phyloP scores from a whole-genome alignment of 2,888 invertebrate species.

The Lamellibrachia satsuma region DNA sequence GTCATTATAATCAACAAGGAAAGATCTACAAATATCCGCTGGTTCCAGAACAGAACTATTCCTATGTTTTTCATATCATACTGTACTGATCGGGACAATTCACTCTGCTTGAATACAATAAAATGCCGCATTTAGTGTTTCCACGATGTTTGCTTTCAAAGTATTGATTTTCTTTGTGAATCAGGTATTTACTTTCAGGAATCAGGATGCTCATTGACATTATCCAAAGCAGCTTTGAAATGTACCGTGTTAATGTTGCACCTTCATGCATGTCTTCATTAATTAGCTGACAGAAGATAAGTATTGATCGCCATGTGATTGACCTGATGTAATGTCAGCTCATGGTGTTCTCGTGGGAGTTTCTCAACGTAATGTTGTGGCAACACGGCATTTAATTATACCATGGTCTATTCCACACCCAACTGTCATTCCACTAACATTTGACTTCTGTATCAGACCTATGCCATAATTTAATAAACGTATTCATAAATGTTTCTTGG shows the following conservation, averaged over 20 bases:
- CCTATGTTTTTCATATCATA: not conserved
- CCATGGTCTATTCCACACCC: not conserved
- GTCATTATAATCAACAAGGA: not conserved
- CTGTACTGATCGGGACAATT: not conserved
- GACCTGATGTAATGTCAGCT: not conserved
- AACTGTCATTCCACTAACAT: not conserved
- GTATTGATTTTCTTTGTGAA: not conserved
- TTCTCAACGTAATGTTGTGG: not conserved
- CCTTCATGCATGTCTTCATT: not conserved
- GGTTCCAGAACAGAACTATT: too few species aligned
- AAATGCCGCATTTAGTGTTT: not conserved
- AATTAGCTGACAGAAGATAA: constrained; percentile 4
- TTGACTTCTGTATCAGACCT: not conserved
- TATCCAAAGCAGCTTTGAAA: constrained; percentile 17
- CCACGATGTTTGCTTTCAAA: not conserved
- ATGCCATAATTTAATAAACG: not conserved
- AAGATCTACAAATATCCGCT: not conserved
- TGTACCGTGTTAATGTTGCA: not conserved
- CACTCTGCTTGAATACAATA: not conserved
- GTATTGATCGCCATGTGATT: not conserved
- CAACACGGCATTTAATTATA: not conserved
- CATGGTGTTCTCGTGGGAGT: not conserved
- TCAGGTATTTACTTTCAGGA: constrained; percentile 3
- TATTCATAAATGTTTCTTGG: not conserved
- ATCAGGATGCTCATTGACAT: not conserved